A percentile compares a stretch with the other conserved stretches of the same genome.
Evolutionary conservation across 1,140 invertebrate species (phyloP).

Genomic region (Manduca sexta): DNA sequence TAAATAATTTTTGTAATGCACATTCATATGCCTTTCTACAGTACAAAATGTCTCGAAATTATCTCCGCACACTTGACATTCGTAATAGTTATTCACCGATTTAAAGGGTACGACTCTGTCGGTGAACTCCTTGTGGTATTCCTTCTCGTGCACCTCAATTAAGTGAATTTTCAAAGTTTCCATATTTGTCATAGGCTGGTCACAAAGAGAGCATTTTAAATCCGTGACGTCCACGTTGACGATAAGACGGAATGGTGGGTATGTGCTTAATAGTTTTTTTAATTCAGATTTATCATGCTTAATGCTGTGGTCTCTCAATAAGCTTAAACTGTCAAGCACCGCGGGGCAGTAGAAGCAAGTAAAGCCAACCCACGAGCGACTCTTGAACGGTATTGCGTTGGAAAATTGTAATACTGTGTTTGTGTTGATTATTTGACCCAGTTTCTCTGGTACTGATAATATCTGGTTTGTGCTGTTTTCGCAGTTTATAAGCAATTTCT

Average conservation of each 20-base stretch:
- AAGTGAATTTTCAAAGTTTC: slow-evolving; percentile 52
- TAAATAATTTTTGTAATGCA: slow-evolving; percentile 57
- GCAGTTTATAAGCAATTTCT: slow-evolving; percentile 28
- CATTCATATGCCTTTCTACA: slow-evolving; percentile 61
- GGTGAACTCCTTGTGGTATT: slow-evolving; percentile 31
- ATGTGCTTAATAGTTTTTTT: slow-evolving; percentile 30
- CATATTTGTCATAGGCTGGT: slow-evolving; percentile 27
- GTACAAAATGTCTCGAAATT: slow-evolving; percentile 59
- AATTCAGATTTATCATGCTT: slow-evolving; percentile 39
- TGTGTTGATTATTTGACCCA: slow-evolving; percentile 41
- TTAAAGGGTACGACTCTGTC: slow-evolving; percentile 57
- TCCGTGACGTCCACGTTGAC: slow-evolving; percentile 53
- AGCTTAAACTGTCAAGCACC: slow-evolving; percentile 37
- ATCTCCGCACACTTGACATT: slow-evolving; percentile 51
- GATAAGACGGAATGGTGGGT: slow-evolving; percentile 43
- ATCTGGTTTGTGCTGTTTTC: slow-evolving; percentile 13
- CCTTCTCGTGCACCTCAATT: slow-evolving; percentile 43
- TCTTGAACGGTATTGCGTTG: slow-evolving; percentile 49
- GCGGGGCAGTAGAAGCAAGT: slow-evolving; percentile 56
- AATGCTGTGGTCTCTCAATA: slow-evolving; percentile 30
- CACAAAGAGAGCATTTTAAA: slow-evolving; percentile 40
- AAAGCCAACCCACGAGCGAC: slow-evolving; percentile 40
- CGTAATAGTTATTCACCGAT: slow-evolving; percentile 24
- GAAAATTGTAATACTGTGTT: slow-evolving; percentile 39
- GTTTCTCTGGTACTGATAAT: slow-evolving; percentile 41